A percentile compares a stretch with the other conserved stretches of the same genome.
These are phyloP conservation scores for Leptodactylus fallax DNA, from an alignment of 2,797 vertebrate genomes.

Conservation along the genomic window DNA sequence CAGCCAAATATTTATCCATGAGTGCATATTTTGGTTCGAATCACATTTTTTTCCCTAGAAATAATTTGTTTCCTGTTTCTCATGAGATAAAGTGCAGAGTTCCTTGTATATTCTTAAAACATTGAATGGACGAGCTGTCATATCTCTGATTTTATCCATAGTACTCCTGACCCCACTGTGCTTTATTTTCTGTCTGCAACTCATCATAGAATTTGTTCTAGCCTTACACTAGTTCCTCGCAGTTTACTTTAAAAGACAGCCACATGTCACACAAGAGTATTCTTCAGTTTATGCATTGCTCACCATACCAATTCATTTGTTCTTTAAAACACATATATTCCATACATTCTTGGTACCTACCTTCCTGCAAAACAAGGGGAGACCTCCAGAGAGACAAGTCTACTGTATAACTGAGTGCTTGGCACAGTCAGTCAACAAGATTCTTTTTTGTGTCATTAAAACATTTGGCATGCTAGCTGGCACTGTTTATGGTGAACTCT, in stretches of 20 bases:
- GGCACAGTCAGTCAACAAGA: neutral
- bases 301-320: neutral
- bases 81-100: constrained; percentile 18
- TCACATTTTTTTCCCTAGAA: neutral
- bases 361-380: neutral
- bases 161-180: neutral
- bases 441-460: neutral
- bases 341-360: neutral
- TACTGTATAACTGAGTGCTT: neutral
- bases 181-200: neutral
- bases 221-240: neutral
- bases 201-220: neutral
- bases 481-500: neutral
- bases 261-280: neutral
- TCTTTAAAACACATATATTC: neutral
- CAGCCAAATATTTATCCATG: neutral
- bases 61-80: constrained; percentile 26
- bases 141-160: constrained; percentile 21
- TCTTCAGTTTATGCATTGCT: neutral
- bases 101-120: constrained; percentile 20
- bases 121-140: constrained; percentile 20
- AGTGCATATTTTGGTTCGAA: neutral
- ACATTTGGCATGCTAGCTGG: neutral
- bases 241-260: neutral
- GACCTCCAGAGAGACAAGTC: neutral